Conservation (phyloP, 2,797 vertebrate species). For the Chiloscyllium punctatum region DNA sequence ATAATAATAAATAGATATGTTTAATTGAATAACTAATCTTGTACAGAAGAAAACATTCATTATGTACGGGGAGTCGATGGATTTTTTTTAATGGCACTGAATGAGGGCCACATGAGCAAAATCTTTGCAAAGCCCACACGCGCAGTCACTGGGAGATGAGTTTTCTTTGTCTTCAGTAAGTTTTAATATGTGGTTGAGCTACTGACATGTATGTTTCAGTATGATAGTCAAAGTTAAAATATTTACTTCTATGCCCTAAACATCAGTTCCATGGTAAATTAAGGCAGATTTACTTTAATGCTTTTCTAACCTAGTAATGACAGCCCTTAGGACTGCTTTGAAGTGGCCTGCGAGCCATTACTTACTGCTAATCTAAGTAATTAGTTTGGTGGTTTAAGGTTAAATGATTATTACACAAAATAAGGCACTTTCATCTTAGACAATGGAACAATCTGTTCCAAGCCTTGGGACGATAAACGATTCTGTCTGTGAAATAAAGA, state of each 20-base stretch:
- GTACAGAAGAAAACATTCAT: too few species aligned
- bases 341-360: not conserved
- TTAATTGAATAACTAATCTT: not conserved
- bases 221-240: not conserved
- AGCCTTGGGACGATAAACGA: not conserved
- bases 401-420: not conserved
- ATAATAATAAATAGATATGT: not conserved
- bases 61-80: not conserved
- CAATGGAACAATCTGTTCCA: not conserved
- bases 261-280: not conserved
- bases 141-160: not conserved
- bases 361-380: not conserved
- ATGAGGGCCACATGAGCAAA: not conserved
- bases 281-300: not conserved
- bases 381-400: too few species aligned
- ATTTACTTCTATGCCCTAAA: not conserved
- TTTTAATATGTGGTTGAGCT: not conserved
- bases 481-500: not conserved
- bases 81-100: not conserved
- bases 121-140: not conserved
- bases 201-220: not conserved
- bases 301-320: not conserved
- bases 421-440: not conserved
- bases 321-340: not conserved
- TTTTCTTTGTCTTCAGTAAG: not conserved